A percentile compares a stretch with the other conserved stretches of the same genome.
phyloP scores from a whole-genome alignment of 1,140 invertebrate species.

The Micrasema longulum region DNA sequence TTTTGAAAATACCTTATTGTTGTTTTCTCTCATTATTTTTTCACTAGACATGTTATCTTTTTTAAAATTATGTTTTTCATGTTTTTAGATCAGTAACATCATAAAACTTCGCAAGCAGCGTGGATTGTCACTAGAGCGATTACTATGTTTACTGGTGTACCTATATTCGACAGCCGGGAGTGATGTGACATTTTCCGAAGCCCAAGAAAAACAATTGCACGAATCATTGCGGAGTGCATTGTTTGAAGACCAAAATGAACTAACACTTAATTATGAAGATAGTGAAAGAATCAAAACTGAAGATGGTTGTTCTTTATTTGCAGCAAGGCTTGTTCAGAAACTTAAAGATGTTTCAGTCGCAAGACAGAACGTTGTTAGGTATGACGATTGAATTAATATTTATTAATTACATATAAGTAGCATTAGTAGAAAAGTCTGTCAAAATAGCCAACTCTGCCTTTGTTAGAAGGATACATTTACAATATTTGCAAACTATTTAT shows the following conservation, averaged over 20 bases:
- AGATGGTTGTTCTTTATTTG: conserved; percentile 59
- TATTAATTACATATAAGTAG: too few relatives aligned
- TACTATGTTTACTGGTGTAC: conserved; percentile 72
- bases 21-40: too few relatives aligned
- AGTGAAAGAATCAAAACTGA: conserved; percentile 55
- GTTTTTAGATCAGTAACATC: conserved; percentile 69
- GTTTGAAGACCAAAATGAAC: conserved; percentile 69
- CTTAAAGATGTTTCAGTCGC: conserved; percentile 62
- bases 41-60: too few relatives aligned
- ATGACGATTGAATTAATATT: conserved; percentile 53
- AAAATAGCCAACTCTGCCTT: too few relatives aligned
- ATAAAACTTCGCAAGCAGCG: conserved; percentile 70
- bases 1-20: too few relatives aligned
- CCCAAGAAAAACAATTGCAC: conserved; percentile 69
- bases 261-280: conserved; percentile 55
- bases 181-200: conserved; percentile 68
- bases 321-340: conserved; percentile 58
- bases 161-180: conserved; percentile 74
- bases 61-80: conserved; percentile 9
- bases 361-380: conserved; percentile 61
- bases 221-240: conserved; percentile 70
- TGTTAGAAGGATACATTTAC: too few relatives aligned
- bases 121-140: conserved; percentile 70
- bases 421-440: too few relatives aligned
- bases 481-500: too few relatives aligned